phyloP scores from a whole-genome alignment of 2,797 vertebrate genomes.

The Urocyon cinereoargenteus region DNA sequence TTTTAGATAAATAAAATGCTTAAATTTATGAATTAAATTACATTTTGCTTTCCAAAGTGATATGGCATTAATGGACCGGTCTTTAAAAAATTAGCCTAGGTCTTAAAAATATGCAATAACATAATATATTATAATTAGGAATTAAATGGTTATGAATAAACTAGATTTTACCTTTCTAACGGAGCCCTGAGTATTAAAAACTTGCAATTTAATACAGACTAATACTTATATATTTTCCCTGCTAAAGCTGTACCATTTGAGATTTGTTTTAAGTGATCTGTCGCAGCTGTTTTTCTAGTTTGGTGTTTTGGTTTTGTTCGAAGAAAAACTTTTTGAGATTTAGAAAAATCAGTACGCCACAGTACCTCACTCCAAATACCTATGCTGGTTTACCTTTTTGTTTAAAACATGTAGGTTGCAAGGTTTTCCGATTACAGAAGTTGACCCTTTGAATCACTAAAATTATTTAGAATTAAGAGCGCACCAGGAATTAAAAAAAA shows the following conservation, averaged over 20 bases:
- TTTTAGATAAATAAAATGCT: conserved; percentile 77
- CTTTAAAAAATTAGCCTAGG: conserved; percentile 41
- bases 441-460: conserved; percentile 22
- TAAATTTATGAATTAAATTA: conserved; percentile 53
- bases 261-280: conserved; percentile 36
- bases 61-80: conserved; percentile 56
- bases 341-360: neutral
- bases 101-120: conserved; percentile 48
- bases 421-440: conserved; percentile 10
- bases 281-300: neutral
- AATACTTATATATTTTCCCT: conserved; percentile 18
- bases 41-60: conserved; percentile 47
- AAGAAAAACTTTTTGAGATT: conserved; percentile 19
- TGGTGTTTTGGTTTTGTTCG: conserved; percentile 17
- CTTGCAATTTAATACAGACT: conserved; percentile 9
- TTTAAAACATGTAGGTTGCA: conserved; percentile 3
- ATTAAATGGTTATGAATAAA: conserved; percentile 13
- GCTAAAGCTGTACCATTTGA: conserved; percentile 40
- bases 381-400: conserved; percentile 43
- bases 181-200: neutral
- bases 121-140: conserved; percentile 16
- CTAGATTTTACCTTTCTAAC: conserved; percentile 29
- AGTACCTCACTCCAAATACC: neutral
- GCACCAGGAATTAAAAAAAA: neutral
- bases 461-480: conserved; percentile 60